Conservation (phyloP, 2,888 invertebrate genomes). For the Tetropium fuscum region DNA sequence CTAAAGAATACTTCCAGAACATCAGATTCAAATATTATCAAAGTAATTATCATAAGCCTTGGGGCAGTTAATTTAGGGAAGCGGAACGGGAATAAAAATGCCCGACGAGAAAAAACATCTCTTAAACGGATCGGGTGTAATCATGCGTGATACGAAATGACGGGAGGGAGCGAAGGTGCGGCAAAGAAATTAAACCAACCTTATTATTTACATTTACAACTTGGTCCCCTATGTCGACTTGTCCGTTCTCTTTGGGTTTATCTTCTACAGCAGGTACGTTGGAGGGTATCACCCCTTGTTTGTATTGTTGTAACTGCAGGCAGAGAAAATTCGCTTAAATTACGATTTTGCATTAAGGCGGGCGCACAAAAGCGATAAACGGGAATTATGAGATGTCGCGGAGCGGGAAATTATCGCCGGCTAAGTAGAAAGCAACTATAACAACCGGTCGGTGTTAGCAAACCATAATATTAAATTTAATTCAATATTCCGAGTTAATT, state of each 20-base stretch:
- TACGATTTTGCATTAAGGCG: neutral
- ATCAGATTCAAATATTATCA: too few relatives aligned
- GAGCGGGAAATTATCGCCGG: too few relatives aligned
- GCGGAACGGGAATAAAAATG: conserved; percentile 1
- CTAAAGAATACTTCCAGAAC: too few relatives aligned
- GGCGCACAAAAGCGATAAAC: neutral
- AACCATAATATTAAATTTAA: too few relatives aligned
- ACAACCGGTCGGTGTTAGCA: too few relatives aligned
- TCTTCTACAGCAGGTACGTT: conserved; percentile 70
- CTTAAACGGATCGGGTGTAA: conserved; percentile 6
- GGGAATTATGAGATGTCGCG: too few relatives aligned
- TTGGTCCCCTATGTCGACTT: conserved; percentile 72
- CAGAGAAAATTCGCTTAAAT: conserved; percentile 1
- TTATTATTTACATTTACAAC: conserved; percentile 58
- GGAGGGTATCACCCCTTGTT: conserved; percentile 76
- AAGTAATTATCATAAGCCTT: too few relatives aligned
- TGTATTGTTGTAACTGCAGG: conserved; percentile 84
- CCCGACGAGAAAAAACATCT: neutral
- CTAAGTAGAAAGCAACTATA: too few relatives aligned
- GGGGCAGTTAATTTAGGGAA: too few relatives aligned
- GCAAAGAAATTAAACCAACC: conserved; percentile 40
- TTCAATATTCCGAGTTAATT: too few relatives aligned
- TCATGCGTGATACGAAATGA: conserved; percentile 18
- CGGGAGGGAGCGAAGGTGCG: neutral
- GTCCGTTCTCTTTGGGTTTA: conserved; percentile 86